Evolutionary conservation across 37 sponge, comb jelly and placozoan species (phyloP), one percentile per base, ranked within the genome.

Genomic region (Aplysina aerophoba): DNA sequence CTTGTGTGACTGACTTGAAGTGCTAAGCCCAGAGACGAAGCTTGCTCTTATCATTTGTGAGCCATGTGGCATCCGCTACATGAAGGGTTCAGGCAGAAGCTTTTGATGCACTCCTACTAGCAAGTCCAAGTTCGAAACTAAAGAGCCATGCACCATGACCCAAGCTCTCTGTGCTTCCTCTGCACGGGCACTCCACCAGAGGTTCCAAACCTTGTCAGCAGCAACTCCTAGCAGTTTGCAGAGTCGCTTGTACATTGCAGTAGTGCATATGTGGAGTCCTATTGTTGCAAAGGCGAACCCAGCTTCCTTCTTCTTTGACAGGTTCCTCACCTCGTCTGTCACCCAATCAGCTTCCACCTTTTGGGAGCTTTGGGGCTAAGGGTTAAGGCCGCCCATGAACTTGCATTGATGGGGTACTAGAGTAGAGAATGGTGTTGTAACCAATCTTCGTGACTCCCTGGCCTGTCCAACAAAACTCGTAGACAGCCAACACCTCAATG

Each of bases 231-330:
- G 31, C 37, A n/a, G n/a, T 73, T 37, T 21, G n/a, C n/a, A 73
- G 40, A 73, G 74, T 33, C 41, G 74, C 41, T 73, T 73, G 39
- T 73, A 73, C 22, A 21, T 19, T 19, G 13, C 30, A 73, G 37
- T 37, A 38, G 35, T n/a, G n/a, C n/a, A n/a, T 20, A 40, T 37
- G 37, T 15, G 74, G 41, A 37, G 22, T 73, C 41, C 74, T 73
- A 40, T 73, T 31, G 74, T 73, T 73, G 37, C 74, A 73, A 73
- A 73, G 74, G 74, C 74, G 37, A 37, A 73, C 37, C 74, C 74
- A 73, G 74, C 74, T 38, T 73, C 74, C 30, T 73, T 73, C 74
- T 73, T 33, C 66, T n/a, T n/a, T n/a, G 74, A 73, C 74, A 73
- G 41, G 74, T 73, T 73, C 37, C 74, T 73, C 74, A 73, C 74